Percentiles rank a stretch among this genome's conserved stretches.
Evolutionary conservation across 2,797 vertebrate species (phyloP).

Genomic region (Astyanax mexicanus): DNA sequence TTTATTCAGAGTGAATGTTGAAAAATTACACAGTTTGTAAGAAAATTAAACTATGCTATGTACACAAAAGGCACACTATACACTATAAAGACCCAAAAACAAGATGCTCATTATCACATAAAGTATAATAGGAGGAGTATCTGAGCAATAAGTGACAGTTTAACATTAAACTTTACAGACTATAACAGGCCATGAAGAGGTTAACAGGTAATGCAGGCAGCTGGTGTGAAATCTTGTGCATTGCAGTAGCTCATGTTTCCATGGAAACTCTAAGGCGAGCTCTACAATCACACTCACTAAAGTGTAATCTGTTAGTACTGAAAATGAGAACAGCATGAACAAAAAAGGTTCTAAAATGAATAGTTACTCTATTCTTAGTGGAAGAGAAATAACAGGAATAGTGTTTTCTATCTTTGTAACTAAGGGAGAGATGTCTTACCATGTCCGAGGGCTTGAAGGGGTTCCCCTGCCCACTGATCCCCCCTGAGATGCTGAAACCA

Average conservation of each 20-base stretch:
- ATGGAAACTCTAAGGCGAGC: slow-evolving; percentile 76
- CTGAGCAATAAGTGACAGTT: too few relatives aligned
- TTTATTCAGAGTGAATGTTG: too few relatives aligned
- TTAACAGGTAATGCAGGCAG: slow-evolving; percentile 61
- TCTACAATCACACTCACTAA: slow-evolving; percentile 46
- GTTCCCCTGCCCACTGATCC: slow-evolving; percentile 98
- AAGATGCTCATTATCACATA: too few relatives aligned
- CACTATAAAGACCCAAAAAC: too few relatives aligned
- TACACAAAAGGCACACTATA: too few relatives aligned
- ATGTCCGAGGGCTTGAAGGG: slow-evolving; percentile 99
- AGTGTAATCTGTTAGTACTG: slow-evolving; percentile 21
- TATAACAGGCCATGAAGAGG: slow-evolving; percentile 43
- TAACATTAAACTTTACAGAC: background rate
- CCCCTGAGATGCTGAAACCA: slow-evolving; percentile 99
- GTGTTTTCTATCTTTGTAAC: background rate
- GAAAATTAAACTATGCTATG: too few relatives aligned
- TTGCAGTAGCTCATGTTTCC: slow-evolving; percentile 71
- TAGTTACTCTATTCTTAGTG: slow-evolving; percentile 36
- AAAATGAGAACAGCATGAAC: background rate
- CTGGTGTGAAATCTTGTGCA: slow-evolving; percentile 55
- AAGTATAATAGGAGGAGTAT: too few relatives aligned
- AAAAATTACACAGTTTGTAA: too few relatives aligned
- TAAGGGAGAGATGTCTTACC: slow-evolving; percentile 80
- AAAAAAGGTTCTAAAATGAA: slow-evolving; percentile 58
- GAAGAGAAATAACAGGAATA: background rate